These are phyloP conservation scores for Pseudococcus jackbeardsleyi DNA, from an alignment of 2,888 invertebrate genomes.

Conservation along the genomic window DNA sequence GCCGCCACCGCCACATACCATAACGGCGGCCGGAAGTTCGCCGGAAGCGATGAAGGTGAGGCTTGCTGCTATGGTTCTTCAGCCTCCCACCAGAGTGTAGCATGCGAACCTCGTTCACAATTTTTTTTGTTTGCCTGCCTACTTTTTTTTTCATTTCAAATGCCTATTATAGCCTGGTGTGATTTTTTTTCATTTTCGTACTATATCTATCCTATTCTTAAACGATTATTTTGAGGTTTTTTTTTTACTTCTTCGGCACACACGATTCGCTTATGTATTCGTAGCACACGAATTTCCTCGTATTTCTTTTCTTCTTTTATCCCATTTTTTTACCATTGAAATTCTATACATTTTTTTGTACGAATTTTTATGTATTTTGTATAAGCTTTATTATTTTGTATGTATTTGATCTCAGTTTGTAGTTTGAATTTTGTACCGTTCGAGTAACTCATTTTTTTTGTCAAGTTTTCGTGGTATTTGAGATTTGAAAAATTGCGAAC, in stretches of 20 bases:
- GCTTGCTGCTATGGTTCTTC: slow-evolving; percentile 89
- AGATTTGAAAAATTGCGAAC: background rate
- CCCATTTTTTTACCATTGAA: slow-evolving; percentile 12
- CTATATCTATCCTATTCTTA: background rate
- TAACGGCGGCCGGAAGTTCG: slow-evolving; percentile 64
- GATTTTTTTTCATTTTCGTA: slow-evolving; percentile 31
- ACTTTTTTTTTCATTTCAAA: slow-evolving; percentile 11
- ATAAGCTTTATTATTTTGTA: slow-evolving; percentile 24
- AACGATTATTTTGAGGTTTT: background rate
- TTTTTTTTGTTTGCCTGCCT: slow-evolving; percentile 59
- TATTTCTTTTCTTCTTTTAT: background rate
- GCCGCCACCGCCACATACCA: slow-evolving; percentile 65
- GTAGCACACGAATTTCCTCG: slow-evolving; percentile 18
- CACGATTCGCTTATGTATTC: slow-evolving; percentile 54
- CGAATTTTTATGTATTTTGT: slow-evolving; percentile 26
- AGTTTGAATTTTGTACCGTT: slow-evolving; percentile 22
- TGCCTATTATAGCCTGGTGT: slow-evolving; percentile 59
- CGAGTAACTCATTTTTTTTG: background rate
- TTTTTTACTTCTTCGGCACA: slow-evolving; percentile 19
- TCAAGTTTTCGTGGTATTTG: background rate
- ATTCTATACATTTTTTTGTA: slow-evolving; percentile 20
- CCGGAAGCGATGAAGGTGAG: slow-evolving; percentile 89
- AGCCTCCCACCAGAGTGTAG: slow-evolving; percentile 88
- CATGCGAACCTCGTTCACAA: slow-evolving; percentile 68
- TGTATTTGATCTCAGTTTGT: slow-evolving; percentile 36